These are phyloP conservation scores for Drosophila nigritarsus DNA, from an alignment of 2,888 invertebrate genomes.

Conservation along the genomic window DNA sequence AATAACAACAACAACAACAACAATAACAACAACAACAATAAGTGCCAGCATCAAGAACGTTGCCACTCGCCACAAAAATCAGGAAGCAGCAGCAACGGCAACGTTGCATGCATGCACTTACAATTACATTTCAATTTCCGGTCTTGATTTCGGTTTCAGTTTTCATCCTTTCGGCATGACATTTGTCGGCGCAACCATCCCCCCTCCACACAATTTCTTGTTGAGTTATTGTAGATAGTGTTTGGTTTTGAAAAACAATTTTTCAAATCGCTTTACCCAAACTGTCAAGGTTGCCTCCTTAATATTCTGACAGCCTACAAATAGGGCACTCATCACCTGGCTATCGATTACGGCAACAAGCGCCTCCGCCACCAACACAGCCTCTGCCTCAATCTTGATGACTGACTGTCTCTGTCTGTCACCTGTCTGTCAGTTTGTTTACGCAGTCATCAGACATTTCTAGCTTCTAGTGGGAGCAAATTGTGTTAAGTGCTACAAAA, in stretches of 20 bases:
- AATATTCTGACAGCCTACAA: slow-evolving; percentile 35
- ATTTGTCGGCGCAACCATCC: neutral
- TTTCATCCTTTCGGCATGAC: slow-evolving; percentile 9
- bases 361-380: neutral
- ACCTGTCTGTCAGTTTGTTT: slow-evolving; percentile 66
- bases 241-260: slow-evolving; percentile 16
- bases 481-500: slow-evolving; percentile 72
- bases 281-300: slow-evolving; percentile 19
- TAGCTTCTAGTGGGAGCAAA: slow-evolving; percentile 46
- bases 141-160: slow-evolving; percentile 41
- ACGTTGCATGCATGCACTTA: slow-evolving; percentile 42
- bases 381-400: neutral
- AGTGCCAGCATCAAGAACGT: slow-evolving; percentile 1
- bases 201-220: neutral
- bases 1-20: too few species aligned
- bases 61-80: slow-evolving; percentile 22
- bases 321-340: slow-evolving; percentile 12
- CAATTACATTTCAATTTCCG: slow-evolving; percentile 65
- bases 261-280: slow-evolving; percentile 38
- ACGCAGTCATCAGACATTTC: slow-evolving; percentile 43
- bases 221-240: slow-evolving; percentile 33
- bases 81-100: neutral
- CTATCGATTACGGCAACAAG: slow-evolving; percentile 43
- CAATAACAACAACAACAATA: neutral
- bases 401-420: slow-evolving; percentile 32